Evolutionary conservation across 2,888 invertebrate species (phyloP), one percentile per base, ranked within the genome.

Genomic region (Trilocha varians): DNA sequence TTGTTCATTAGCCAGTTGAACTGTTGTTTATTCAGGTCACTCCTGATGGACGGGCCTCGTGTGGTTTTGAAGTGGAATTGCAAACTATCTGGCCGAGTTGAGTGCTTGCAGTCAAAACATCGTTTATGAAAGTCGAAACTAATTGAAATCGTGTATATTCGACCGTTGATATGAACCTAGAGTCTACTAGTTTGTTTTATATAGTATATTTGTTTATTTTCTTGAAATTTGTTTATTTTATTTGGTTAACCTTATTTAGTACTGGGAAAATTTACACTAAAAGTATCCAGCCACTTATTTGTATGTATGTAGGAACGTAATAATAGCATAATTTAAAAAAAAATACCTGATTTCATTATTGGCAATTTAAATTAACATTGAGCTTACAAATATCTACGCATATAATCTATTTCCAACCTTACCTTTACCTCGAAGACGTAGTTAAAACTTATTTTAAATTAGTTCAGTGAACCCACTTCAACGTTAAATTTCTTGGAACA

Each of bases 21-120:
- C 55, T 52, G 36, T 45, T 64, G 57, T 65, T 64, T 66, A 66
- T 67, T 66, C 66, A 63, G 70, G 68, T 65, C 65, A 64, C 53
- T 59, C 55, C 56, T 48, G 58, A 51, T 54, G 50, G 49, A 50
- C 46, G 34, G 13, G 18, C 38, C 33, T 16, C 34, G 13, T 15
- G 34, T 14, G 45, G 53, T 57, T 64, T 62, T 53, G 53, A 46
- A 58, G 47, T 48, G 49, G 59, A 56, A 62, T 61, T 57, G 55
- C 48, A 46, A 44, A 40, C 36, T 41, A 16, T 32, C 1, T 4
- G 32, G 14, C 16, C 25, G 16, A 15, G 13, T 38, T 14, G 16
- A 32, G 16, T 4, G 14, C 6, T n/a, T 25, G 11, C 14, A 33
- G 13, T 34, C 34, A 13, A 34, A 34, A 34, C 15, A 14, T 13